A percentile compares a stretch with the other conserved stretches of the same genome.
phyloP scores from a whole-genome alignment of 2,888 invertebrate genomes.

The Drosophila borborema region DNA sequence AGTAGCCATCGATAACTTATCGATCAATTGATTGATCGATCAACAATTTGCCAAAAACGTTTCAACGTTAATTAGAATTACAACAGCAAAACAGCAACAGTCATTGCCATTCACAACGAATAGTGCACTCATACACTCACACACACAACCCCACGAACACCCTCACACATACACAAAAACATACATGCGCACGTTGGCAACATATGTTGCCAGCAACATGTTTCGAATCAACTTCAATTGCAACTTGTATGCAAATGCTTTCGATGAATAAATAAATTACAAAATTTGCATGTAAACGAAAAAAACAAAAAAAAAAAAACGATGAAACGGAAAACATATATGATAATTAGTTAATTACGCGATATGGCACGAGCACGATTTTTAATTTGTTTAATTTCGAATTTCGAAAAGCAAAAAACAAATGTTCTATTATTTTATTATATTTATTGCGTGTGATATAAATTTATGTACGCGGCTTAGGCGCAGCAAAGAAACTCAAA shows the following conservation, averaged over 20 bases:
- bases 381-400: conserved; percentile 48
- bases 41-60: conserved; percentile 79
- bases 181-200: conserved; percentile 39
- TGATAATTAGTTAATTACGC: conserved; percentile 22
- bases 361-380: conserved; percentile 32
- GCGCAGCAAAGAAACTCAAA: conserved; percentile 35
- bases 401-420: conserved; percentile 30
- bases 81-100: conserved; percentile 53
- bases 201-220: conserved; percentile 32
- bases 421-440: conserved; percentile 47
- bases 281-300: conserved; percentile 25
- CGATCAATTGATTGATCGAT: conserved; percentile 41
- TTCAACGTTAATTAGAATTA: conserved; percentile 72
- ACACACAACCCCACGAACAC: conserved; percentile 9
- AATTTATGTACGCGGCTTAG: conserved; percentile 67
- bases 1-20: conserved; percentile 26
- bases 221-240: conserved; percentile 46
- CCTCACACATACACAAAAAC: conserved; percentile 13
- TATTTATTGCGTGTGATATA: conserved; percentile 82
- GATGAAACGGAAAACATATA: neutral
- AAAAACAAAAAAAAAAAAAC: conserved; percentile 15
- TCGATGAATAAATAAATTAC: conserved; percentile 37
- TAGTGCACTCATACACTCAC: conserved; percentile 48
- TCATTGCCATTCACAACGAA: conserved; percentile 81
- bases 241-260: conserved; percentile 26